A percentile compares a stretch with the other conserved stretches of the same genome.
These are phyloP conservation scores for Tortricodes alternella DNA, from an alignment of 2,888 invertebrate species.

Conservation along the genomic window DNA sequence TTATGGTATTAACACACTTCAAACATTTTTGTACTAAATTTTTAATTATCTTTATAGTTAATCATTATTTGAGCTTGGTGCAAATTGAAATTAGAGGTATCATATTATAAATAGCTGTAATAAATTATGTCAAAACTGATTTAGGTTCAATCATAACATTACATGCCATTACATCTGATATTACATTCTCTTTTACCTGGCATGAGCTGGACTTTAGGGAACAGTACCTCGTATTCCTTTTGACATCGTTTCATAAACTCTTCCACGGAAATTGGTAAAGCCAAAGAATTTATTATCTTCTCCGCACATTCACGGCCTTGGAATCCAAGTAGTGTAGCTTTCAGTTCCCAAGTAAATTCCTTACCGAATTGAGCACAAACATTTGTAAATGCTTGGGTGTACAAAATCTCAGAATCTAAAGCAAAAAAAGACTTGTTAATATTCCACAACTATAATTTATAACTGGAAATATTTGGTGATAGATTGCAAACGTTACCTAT, in stretches of 20 bases:
- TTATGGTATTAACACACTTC: too few species aligned
- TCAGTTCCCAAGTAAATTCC: constrained; percentile 90
- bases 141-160: background rate
- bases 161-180: constrained; percentile 9
- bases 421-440: constrained; percentile 27
- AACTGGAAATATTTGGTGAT: background rate
- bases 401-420: constrained; percentile 91
- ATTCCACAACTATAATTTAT: background rate
- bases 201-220: constrained; percentile 85
- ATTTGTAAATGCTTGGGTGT: constrained; percentile 86
- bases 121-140: too few species aligned
- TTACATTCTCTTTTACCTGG: constrained; percentile 82
- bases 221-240: constrained; percentile 78
- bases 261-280: constrained; percentile 85
- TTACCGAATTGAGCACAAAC: constrained; percentile 87
- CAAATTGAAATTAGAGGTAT: too few species aligned
- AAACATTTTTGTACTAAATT: too few species aligned
- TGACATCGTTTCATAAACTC: constrained; percentile 84
- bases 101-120: too few species aligned
- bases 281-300: constrained; percentile 81
- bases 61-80: too few species aligned
- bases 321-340: constrained; percentile 86
- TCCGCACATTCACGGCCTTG: constrained; percentile 85
- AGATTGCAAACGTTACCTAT: constrained; percentile 63
- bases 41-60: too few species aligned